Evolutionary conservation across 2,888 invertebrate species (phyloP).

Genomic region (Globia sparganii): DNA sequence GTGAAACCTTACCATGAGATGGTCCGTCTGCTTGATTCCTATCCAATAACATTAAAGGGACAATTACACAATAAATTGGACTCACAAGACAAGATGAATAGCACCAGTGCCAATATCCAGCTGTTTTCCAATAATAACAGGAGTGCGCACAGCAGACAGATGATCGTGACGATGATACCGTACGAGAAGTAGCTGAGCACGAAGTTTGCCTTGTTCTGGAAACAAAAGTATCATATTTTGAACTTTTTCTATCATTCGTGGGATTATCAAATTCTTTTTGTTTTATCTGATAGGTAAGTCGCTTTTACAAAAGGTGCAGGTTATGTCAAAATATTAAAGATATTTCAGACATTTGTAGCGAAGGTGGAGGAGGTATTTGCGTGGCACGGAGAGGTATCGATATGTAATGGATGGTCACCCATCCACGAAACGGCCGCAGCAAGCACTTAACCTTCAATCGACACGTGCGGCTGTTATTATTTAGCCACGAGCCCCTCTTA

Average conservation of each 20-base stretch:
- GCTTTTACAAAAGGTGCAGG: background rate
- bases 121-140: slow-evolving; percentile 64
- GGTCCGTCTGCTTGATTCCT: background rate
- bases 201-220: slow-evolving; percentile 68
- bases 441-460: too few relatives aligned
- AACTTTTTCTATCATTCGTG: background rate
- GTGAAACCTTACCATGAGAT: background rate
- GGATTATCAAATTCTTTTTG: background rate
- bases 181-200: slow-evolving; percentile 70
- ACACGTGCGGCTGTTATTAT: too few relatives aligned
- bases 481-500: too few relatives aligned
- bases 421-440: too few relatives aligned
- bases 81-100: slow-evolving; percentile 67
- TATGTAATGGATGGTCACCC: too few relatives aligned
- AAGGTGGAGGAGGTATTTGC: background rate
- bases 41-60: background rate
- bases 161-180: slow-evolving; percentile 68
- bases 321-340: background rate
- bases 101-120: slow-evolving; percentile 62
- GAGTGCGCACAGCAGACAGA: slow-evolving; percentile 65
- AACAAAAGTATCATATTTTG: slow-evolving; percentile 11
- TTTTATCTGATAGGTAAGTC: background rate
- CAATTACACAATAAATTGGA: slow-evolving; percentile 25
- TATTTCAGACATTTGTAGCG: background rate
- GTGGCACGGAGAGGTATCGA: too few relatives aligned